Base-by-base conservation (phyloP, 1,140 invertebrate species). In the Ostrea denselamellosa region DNA sequence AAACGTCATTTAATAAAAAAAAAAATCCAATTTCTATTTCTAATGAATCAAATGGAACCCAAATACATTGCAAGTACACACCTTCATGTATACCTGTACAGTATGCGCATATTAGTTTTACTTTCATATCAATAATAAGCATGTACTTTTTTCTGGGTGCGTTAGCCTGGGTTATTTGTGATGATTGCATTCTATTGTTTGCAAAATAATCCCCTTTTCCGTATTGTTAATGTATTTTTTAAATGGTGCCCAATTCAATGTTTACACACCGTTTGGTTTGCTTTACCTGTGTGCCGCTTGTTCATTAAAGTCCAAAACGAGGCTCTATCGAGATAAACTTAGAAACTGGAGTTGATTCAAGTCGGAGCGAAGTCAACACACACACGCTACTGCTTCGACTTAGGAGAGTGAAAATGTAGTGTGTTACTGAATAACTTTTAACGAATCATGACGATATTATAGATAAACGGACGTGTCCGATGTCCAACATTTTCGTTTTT, bases 151-250 rank as follows among this genome's bases (percentile, higher is more conserved):
- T 19, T 17, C 8, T 44, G 68, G 25, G 68, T 77, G 68, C 68
- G 68, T 77, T n/a, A 62, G 17, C n/a, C 25, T 28, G 25, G 68
- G 22, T 77, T 10, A 77, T 25, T 77, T 34, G 56, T 62, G 68
- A 77, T 77, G 68, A 77, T 77, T 77, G 68, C 68, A 77, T 77
- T 77, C 68, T 77, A 28, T 77, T 77, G 68, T 77, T 77, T 77
- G 25, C 68, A 14, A 77, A 77, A 62, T 19, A 77, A 77, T 77
- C 28, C 34, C 34, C 68, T 34, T 77, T 77, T 77, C 28, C 28
- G 22, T 34, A 62, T 62, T 62, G 58, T 62, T n/a, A 62, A 17
- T 62, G n/a, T 62, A 28, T 77, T 77, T 77, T 34, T 77, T 77
- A 28, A 77, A 77, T 9, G 65, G 68, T 22, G 68, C 28, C 28